These are phyloP conservation scores for Aldabrachelys gigantea DNA, from an alignment of 2,113 vertebrate genomes.

Conservation along the genomic window DNA sequence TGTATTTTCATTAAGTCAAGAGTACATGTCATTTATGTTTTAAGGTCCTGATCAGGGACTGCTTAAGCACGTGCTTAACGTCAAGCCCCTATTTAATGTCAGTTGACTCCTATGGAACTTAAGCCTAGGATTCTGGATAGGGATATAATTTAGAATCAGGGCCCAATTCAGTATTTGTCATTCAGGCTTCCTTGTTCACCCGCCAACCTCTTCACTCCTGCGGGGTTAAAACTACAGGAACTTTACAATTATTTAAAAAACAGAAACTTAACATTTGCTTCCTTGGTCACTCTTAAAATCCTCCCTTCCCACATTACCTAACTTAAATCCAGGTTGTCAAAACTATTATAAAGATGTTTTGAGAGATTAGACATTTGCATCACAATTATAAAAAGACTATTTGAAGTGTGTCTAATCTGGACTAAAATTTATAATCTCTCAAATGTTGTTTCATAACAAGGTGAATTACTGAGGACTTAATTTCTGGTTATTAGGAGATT, in stretches of 20 bases:
- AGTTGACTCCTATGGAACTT: neutral
- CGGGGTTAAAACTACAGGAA: slow-evolving; percentile 45
- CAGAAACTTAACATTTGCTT: slow-evolving; percentile 60
- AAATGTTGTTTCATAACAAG: slow-evolving; percentile 70
- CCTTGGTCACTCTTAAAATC: slow-evolving; percentile 71
- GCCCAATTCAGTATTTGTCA: slow-evolving; percentile 21
- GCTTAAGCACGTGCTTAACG: neutral
- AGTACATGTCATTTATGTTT: neutral
- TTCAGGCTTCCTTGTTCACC: slow-evolving; percentile 52
- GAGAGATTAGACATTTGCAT: slow-evolving; percentile 66
- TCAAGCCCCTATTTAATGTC: neutral
- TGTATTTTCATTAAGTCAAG: neutral
- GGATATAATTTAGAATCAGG: slow-evolving; percentile 21
- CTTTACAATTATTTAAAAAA: slow-evolving; percentile 67
- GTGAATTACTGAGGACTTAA: slow-evolving; percentile 64
- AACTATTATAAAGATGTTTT: slow-evolving; percentile 57
- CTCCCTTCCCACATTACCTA: slow-evolving; percentile 46
- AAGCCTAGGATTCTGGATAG: slow-evolving; percentile 26
- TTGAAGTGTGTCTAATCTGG: slow-evolving; percentile 75
- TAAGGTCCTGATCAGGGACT: neutral
- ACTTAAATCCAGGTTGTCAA: slow-evolving; percentile 57
- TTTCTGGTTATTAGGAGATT: slow-evolving; percentile 67
- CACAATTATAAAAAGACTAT: slow-evolving; percentile 67
- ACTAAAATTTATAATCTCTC: slow-evolving; percentile 68
- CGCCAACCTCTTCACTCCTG: slow-evolving; percentile 65